Evolutionary conservation across 2,113 vertebrate species (phyloP).

Genomic region (Proterorhinus semilunaris): DNA sequence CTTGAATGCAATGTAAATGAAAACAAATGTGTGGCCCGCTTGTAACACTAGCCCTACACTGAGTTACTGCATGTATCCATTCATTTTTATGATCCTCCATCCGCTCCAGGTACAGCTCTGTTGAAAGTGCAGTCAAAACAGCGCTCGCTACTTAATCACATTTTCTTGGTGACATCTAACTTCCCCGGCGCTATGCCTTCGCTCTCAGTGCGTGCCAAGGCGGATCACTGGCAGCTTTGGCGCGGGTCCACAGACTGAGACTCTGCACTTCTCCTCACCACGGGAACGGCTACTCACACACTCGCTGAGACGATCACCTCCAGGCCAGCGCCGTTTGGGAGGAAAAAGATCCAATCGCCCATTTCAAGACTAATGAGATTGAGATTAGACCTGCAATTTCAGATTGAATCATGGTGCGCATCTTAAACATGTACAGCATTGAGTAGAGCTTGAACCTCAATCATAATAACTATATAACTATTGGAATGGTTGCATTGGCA

Average conservation of each 20-base stretch:
- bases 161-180: slow-evolving; percentile 12
- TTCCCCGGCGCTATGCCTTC: not conserved
- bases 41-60: not conserved
- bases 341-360: too few relatives aligned
- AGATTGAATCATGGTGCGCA: too few relatives aligned
- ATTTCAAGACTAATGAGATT: too few relatives aligned
- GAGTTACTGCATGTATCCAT: not conserved
- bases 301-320: slow-evolving; percentile 26
- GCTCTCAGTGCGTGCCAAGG: slow-evolving; percentile 32
- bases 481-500: too few relatives aligned
- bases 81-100: not conserved
- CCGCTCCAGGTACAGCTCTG: not conserved
- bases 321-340: not conserved
- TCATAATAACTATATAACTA: too few relatives aligned
- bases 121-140: not conserved
- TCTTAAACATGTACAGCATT: too few relatives aligned
- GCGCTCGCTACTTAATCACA: not conserved
- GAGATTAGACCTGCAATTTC: too few relatives aligned
- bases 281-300: slow-evolving; percentile 12
- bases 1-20: not conserved
- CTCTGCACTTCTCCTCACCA: slow-evolving; percentile 15
- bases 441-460: too few relatives aligned
- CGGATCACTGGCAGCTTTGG: slow-evolving; percentile 30
- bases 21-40: not conserved
- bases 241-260: slow-evolving; percentile 29